Base-by-base conservation (phyloP, 2,888 invertebrate genomes). In the Tolmerus cingulatus region DNA sequence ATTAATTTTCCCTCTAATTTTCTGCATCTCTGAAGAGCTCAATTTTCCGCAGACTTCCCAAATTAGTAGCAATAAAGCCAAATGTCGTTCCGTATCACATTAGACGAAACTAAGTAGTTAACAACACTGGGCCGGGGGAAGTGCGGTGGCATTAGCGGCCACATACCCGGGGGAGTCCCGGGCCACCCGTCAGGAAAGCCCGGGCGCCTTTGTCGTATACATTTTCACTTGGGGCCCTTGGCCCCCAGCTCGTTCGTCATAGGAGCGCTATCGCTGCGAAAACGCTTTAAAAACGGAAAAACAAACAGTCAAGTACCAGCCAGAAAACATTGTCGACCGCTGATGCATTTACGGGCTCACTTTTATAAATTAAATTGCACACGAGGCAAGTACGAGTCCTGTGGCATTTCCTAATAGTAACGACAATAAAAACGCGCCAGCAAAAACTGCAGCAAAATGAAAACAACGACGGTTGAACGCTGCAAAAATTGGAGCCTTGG, bases 301-400 rank as follows among this genome's bases (percentile, higher is more conserved):
- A 66, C 27, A 23, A 66, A 66, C 2, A 66, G 66, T 51, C 51
- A 27, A 66, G 66, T 66, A 19, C 19, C 8, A 19, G 66, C n/a
- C 74, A 85, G 57, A 74, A 66, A 34, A 30, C 74, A 76, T 77
- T 76, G 51, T n/a, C 43, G 51, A 86, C 76, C 86, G 76, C 51
- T 86, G 86, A 86, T 86, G 86, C 86, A 86, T 86, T 86, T 86
- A 86, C 46, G 76, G 34, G 55, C 76, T 40, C 77, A 76, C 77
- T 86, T 85, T 86, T 86, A 86, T 86, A 86, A 86, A 86, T 86
- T 86, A 86, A 86, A 86, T 74, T 77, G 86, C 86, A 86, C 77
- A 86, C 77, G 37, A 74, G 16, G 30, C 85, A 85, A 74, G 46
- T 14, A 74, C 27, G 30, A 85, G n/a, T 43, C 74, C 74, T 74